phyloP scores from a whole-genome alignment of 2,888 invertebrate genomes.

The Zygaena filipendulae region DNA sequence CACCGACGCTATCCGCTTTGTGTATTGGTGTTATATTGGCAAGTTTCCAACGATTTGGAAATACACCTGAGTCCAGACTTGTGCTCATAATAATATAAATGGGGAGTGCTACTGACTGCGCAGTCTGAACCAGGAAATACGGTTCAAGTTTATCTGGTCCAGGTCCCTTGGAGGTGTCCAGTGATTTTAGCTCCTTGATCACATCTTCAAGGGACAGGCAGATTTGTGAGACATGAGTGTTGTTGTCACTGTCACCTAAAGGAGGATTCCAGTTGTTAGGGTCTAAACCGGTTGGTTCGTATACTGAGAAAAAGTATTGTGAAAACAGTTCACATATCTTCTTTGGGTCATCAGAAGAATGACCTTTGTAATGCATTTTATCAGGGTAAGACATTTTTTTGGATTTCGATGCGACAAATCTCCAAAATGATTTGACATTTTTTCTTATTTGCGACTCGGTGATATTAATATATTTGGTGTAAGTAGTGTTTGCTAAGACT shows the following conservation, averaged over 20 bases:
- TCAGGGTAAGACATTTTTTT: too few species aligned
- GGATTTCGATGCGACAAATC: too few species aligned
- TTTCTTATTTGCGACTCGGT: too few species aligned
- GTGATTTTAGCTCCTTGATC: background rate
- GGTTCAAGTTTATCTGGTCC: background rate
- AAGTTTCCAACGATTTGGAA: background rate
- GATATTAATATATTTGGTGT: too few species aligned
- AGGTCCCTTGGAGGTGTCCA: conserved; percentile 3
- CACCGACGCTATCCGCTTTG: conserved; percentile 3
- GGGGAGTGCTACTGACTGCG: background rate
- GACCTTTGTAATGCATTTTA: too few species aligned
- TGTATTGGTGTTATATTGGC: conserved; percentile 3
- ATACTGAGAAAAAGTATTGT: too few species aligned
- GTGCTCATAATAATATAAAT: conserved; percentile 1
- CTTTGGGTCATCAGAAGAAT: too few species aligned
- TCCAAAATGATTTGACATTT: too few species aligned
- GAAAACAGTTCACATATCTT: too few species aligned
- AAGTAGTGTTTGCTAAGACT: background rate
- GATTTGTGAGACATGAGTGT: background rate
- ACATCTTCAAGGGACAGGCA: background rate
- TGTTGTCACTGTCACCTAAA: background rate
- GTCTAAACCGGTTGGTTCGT: too few species aligned
- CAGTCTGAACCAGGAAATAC: conserved; percentile 1
- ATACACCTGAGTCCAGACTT: background rate
- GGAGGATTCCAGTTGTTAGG: too few species aligned